A percentile compares a stretch with the other conserved stretches of the same genome.
Conservation (phyloP, 2,888 invertebrate genomes). For the Erebia epiphron region DNA sequence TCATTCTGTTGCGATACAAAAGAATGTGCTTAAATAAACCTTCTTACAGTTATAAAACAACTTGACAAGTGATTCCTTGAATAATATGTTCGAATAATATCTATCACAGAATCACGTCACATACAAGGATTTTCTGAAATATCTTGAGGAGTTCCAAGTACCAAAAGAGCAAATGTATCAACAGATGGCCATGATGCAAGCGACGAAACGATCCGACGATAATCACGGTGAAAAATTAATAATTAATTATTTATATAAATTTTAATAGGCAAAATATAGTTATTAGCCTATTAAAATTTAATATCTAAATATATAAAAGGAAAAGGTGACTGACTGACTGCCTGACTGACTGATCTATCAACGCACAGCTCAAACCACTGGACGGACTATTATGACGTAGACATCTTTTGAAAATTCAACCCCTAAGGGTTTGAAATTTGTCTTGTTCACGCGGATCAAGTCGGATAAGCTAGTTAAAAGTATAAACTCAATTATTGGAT, state of each 20-base stretch:
- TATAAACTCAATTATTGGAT: background rate
- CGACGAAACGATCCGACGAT: conserved; percentile 62
- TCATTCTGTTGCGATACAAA: background rate
- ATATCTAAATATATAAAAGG: too few species aligned
- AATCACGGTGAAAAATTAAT: conserved; percentile 55
- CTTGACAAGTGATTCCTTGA: background rate
- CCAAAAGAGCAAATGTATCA: conserved; percentile 75
- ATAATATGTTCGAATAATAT: conserved; percentile 13
- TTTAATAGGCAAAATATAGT: too few species aligned
- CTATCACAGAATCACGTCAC: conserved; percentile 84
- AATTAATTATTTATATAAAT: background rate
- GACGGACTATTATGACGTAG: too few species aligned
- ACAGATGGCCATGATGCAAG: conserved; percentile 71
- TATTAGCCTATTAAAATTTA: too few species aligned
- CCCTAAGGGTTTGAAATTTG: too few species aligned
- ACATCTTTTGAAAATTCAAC: too few species aligned
- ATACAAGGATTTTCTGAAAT: conserved; percentile 86
- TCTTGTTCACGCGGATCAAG: too few species aligned
- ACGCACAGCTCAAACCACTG: too few species aligned
- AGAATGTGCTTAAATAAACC: background rate
- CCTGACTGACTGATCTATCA: too few species aligned
- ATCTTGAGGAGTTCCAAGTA: conserved; percentile 84
- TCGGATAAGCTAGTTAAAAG: too few species aligned
- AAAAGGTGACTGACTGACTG: too few species aligned
- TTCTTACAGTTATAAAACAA: background rate